Percentiles rank a stretch among this genome's conserved stretches.
These are phyloP conservation scores for Tricholauxania praeusta DNA, from an alignment of 2,888 invertebrate species.

Conservation along the genomic window DNA sequence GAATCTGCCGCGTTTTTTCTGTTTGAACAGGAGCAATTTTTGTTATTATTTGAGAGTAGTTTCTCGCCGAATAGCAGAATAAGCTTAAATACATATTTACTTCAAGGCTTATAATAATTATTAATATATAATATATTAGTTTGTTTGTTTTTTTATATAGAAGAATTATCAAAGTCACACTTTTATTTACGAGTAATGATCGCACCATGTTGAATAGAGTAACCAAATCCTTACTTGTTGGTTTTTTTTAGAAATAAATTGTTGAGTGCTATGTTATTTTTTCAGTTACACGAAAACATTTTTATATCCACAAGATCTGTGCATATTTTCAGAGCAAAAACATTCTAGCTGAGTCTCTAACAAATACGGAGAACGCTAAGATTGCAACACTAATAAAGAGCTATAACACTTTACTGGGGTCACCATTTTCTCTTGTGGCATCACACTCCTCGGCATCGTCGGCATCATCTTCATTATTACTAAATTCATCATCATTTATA, in stretches of 20 bases:
- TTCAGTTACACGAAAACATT: background rate
- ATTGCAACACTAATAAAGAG: conserved; percentile 43
- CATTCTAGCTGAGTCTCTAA: conserved; percentile 30
- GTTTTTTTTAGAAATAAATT: background rate
- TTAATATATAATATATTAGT: too few species aligned
- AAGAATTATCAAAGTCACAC: too few species aligned
- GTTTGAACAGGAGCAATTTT: too few species aligned
- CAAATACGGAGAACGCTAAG: conserved; percentile 15
- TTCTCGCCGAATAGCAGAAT: too few species aligned
- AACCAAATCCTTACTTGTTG: too few species aligned
- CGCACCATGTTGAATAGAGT: too few species aligned
- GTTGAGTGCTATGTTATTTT: background rate
- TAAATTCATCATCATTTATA: conserved; percentile 36
- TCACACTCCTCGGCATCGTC: conserved; percentile 40
- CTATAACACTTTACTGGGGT: conserved; percentile 51
- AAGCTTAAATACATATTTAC: too few species aligned
- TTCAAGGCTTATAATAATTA: too few species aligned
- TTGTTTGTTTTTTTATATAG: too few species aligned
- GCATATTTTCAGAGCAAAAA: conserved; percentile 39
- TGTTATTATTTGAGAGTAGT: too few species aligned
- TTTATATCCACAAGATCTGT: background rate
- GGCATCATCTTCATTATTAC: conserved; percentile 28
- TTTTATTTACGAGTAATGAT: too few species aligned
- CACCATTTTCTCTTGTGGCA: conserved; percentile 47
- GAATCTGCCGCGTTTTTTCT: too few species aligned